Conservation (phyloP, 2,797 vertebrate genomes). For the Ibycter americanus region DNA sequence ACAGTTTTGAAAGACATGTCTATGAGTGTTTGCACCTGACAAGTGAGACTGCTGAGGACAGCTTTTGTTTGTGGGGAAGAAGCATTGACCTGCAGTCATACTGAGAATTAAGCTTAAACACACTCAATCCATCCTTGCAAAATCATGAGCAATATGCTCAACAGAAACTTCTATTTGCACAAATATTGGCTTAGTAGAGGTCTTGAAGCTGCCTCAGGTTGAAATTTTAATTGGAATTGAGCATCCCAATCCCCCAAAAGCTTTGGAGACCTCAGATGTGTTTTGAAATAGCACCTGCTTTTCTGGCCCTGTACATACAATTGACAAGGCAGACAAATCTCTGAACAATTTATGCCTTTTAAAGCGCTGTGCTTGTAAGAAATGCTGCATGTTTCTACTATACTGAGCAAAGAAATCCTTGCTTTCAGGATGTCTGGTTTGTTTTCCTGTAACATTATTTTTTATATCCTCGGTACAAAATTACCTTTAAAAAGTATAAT, state of each 20-base stretch:
- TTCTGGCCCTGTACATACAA: neutral
- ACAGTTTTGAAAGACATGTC: neutral
- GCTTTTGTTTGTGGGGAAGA: neutral
- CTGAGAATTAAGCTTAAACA: neutral
- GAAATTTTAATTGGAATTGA: conserved; percentile 9
- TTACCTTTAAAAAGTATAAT: neutral
- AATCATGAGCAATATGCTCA: neutral
- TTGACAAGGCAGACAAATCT: neutral
- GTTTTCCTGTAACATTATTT: neutral
- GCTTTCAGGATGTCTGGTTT: neutral
- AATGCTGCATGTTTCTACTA: neutral
- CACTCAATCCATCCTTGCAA: neutral
- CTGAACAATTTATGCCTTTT: neutral
- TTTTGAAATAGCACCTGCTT: conserved; percentile 29
- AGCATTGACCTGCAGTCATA: neutral
- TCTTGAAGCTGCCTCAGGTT: neutral
- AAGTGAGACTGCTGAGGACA: neutral
- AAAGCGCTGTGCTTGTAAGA: neutral
- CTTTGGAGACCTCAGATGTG: conserved; percentile 23
- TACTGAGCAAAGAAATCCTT: neutral
- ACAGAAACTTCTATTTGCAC: neutral
- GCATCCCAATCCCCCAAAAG: neutral
- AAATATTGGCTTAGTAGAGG: neutral
- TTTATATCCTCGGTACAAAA: neutral
- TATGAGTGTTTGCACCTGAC: neutral